phyloP scores from a whole-genome alignment of 2,888 invertebrate species.

The Eristalis arbustorum region DNA sequence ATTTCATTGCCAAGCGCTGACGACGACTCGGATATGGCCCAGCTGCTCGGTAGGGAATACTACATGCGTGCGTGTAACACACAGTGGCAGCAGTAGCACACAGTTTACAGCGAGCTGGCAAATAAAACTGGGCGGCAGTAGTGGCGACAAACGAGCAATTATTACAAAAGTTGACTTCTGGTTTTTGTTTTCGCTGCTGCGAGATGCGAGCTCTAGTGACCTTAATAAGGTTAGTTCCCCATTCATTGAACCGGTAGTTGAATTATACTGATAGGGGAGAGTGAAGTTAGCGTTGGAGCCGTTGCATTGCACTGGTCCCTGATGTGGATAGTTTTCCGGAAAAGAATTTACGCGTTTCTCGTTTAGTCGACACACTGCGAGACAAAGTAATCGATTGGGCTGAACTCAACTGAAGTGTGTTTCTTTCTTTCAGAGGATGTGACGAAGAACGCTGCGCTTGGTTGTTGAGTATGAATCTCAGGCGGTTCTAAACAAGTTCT shows the following conservation, averaged over 20 bases:
- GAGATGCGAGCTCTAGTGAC: constrained; percentile 46
- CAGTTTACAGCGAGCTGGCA: constrained; percentile 17
- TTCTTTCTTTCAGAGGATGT: no score
- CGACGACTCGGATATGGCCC: constrained; percentile 30
- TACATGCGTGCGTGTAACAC: constrained; percentile 25
- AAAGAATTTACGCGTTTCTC: no score
- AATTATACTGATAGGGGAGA: background rate
- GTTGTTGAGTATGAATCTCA: no score
- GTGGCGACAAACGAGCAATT: background rate
- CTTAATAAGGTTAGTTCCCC: constrained; percentile 49
- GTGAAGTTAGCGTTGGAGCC: background rate
- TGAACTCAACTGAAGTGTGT: no score
- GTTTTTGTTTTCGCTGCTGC: background rate
- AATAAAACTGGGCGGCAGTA: constrained; percentile 5
- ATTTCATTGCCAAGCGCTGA: constrained; percentile 63
- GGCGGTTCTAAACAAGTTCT: no score
- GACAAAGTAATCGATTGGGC: no score
- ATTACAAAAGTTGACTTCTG: constrained; percentile 1
- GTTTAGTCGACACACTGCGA: no score
- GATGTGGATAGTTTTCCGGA: background rate
- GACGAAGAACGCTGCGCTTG: no score
- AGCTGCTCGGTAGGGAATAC: constrained; percentile 27
- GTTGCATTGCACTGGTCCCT: background rate
- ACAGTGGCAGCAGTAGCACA: constrained; percentile 34
- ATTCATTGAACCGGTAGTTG: constrained; percentile 54